These are phyloP conservation scores for human (Homo sapiens) DNA, from an alignment of 2,113 vertebrate species.

Conservation along the genomic window GRCh38 chr3:192296501-192297000, in stretches of 20 bases:
- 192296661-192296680: not conserved
- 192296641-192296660: not conserved
- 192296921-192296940: not conserved
- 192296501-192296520: no score
- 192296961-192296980: not conserved
- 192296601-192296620: constrained; percentile 15
- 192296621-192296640: not conserved
- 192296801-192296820: not conserved
- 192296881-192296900: not conserved
- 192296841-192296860: not conserved
- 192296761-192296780: not conserved
- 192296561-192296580: not conserved
- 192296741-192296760: not conserved
- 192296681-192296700: not conserved
- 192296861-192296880: not conserved
- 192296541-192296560: constrained; percentile 17
- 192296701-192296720: not conserved
- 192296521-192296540: constrained; percentile 49
- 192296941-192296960: constrained; percentile 25
- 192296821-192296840: not conserved
- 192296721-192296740: not conserved
- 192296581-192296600: constrained; percentile 23
- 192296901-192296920: not conserved
- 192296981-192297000: not conserved
- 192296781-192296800: not conserved